Evolutionary conservation across 2,797 vertebrate species (phyloP).

Genomic region (Alosa sapidissima): DNA sequence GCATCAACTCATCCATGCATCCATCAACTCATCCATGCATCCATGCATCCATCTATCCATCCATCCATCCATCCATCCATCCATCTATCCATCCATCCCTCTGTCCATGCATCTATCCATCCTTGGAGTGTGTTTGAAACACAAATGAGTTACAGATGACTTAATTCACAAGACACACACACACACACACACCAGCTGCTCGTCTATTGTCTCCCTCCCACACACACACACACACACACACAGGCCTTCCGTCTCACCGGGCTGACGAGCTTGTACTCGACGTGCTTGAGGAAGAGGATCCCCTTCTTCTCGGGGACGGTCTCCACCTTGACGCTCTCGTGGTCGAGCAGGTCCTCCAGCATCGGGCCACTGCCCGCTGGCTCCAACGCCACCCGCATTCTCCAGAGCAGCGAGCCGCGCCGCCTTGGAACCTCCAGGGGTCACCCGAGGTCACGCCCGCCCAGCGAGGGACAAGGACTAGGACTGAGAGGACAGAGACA

Average conservation of each 20-base stretch:
- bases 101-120: too few relatives aligned
- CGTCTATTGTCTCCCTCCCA: too few relatives aligned
- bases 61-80: not conserved
- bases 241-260: slow-evolving; percentile 64
- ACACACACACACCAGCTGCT: too few relatives aligned
- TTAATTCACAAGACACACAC: too few relatives aligned
- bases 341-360: slow-evolving; percentile 65
- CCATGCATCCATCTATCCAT: not conserved
- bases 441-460: not conserved
- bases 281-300: slow-evolving; percentile 80
- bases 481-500: not conserved
- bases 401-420: not conserved
- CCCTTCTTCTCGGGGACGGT: slow-evolving; percentile 81
- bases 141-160: too few relatives aligned
- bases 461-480: not conserved
- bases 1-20: too few relatives aligned
- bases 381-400: slow-evolving; percentile 35
- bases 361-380: slow-evolving; percentile 10
- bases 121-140: too few relatives aligned
- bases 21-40: not conserved
- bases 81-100: too few relatives aligned
- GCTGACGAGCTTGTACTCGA: slow-evolving; percentile 82
- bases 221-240: too few relatives aligned
- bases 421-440: not conserved
- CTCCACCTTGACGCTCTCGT: slow-evolving; percentile 78